A percentile compares a stretch with the other conserved stretches of the same genome.
Conservation (phyloP, 2,113 vertebrate genomes). For the Podarcis raffonei region DNA sequence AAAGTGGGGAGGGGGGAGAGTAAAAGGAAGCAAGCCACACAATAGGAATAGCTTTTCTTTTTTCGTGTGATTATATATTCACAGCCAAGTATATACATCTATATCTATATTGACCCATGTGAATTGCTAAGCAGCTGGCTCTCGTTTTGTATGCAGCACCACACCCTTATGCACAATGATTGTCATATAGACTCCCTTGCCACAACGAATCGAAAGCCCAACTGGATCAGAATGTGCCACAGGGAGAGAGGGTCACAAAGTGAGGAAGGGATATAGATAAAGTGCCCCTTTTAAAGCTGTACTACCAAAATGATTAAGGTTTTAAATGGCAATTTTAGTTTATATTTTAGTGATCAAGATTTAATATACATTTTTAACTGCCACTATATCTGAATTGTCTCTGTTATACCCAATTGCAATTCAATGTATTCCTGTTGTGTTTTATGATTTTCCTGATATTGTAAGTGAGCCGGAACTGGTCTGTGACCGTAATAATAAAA, state of each 20-base stretch:
- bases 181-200: not conserved
- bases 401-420: too few species aligned
- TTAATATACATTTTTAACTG: too few species aligned
- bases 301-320: too few species aligned
- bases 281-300: too few species aligned
- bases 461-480: too few species aligned
- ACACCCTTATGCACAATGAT: not conserved
- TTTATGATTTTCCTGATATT: too few species aligned
- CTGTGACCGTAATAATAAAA: too few species aligned
- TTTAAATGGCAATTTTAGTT: too few species aligned
- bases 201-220: not conserved
- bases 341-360: too few species aligned
- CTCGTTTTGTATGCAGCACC: not conserved
- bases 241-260: not conserved
- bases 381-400: too few species aligned
- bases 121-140: not conserved
- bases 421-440: too few species aligned
- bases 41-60: not conserved
- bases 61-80: not conserved
- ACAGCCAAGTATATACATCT: not conserved
- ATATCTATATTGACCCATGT: not conserved
- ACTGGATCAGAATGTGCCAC: not conserved
- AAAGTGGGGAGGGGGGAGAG: not conserved
- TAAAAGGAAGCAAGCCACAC: not conserved
- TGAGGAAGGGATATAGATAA: not conserved